These are phyloP conservation scores for Daktulosphaira vitifoliae DNA, from an alignment of 1,140 invertebrate species.

Conservation along the genomic window DNA sequence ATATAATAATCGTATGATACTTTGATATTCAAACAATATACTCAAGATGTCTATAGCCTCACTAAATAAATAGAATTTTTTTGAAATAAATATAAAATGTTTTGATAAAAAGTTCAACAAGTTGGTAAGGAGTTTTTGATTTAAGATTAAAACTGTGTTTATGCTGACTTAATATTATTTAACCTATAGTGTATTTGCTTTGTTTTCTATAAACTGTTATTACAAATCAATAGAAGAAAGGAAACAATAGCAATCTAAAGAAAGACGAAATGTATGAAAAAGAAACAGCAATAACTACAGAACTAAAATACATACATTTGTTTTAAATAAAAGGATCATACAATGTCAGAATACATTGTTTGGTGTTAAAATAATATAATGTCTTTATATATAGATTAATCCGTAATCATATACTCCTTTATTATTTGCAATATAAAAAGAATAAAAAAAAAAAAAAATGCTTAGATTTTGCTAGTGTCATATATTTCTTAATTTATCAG, in stretches of 20 bases:
- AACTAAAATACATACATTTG: background rate
- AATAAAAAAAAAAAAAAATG: too few species aligned
- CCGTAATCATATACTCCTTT: too few species aligned
- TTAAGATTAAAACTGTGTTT: background rate
- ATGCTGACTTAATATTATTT: constrained; percentile 5
- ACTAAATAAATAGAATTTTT: too few species aligned
- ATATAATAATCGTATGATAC: too few species aligned
- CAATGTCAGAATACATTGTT: background rate
- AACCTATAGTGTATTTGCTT: background rate
- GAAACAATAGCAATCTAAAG: background rate
- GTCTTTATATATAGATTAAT: too few species aligned
- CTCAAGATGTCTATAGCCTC: too few species aligned
- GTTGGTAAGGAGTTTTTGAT: too few species aligned
- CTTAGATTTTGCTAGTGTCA: too few species aligned
- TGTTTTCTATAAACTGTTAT: constrained; percentile 16
- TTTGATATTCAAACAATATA: too few species aligned
- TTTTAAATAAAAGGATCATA: background rate
- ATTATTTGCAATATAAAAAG: too few species aligned
- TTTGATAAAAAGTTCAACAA: background rate
- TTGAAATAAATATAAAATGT: too few species aligned
- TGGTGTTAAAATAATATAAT: background rate
- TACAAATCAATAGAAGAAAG: constrained; percentile 13
- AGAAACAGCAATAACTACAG: background rate
- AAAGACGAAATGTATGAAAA: background rate
- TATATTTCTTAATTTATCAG: too few species aligned